Base-by-base conservation (phyloP, 2,797 vertebrate genomes). In the Heterohyrax brucei region DNA sequence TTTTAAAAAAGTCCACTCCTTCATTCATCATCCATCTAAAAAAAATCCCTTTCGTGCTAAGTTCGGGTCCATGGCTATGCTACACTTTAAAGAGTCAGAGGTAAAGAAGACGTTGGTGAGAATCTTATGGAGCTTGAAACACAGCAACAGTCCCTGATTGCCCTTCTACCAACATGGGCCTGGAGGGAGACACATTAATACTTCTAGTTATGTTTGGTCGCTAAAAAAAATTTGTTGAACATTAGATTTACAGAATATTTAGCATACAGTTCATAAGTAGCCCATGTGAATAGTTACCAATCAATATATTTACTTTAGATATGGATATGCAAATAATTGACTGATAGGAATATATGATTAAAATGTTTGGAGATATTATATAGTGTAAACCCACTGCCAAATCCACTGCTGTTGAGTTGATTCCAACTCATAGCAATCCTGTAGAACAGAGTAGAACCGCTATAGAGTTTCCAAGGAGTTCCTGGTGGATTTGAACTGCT, bases 221-320 rank as follows among this genome's bases (percentile, higher is more conserved):
- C 24, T 94, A 76, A 89, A 87, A 62, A 62, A 44, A 48, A 72
- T 1, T 8, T 8, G 1, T 56, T 56, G 13, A 13, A 62, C n/a
- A n/a, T 78, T 72, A 87, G 10, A 10, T 82, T 92, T 92, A 53
- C 86, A 50, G 75, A 81, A 95, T 84, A 66, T 24, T 59, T 84
- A 92, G 9, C 16, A 8, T 53, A 30, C 46, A 73, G 4, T 91
- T 72, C 19, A 72, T 75, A 86, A 82, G 56, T 79, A 61, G 21
- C 5, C 12, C 16, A 21, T 62, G 7, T 39, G 76, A 87, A 62
- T 94, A 33, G 66, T 59, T 62, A 7, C 68, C 70, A 73, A 56
- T 73, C 10, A 86, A 72, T 81, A 81, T 26, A n/a, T 16, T 87
- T 64, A 76, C 0, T 30, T 13, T 78, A 8, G 28, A 92, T 39